Percentiles rank a stretch among this genome's conserved stretches.
Evolutionary conservation across 2,797 vertebrate genomes (phyloP).

Genomic region (Erpetoichthys calabaricus): DNA sequence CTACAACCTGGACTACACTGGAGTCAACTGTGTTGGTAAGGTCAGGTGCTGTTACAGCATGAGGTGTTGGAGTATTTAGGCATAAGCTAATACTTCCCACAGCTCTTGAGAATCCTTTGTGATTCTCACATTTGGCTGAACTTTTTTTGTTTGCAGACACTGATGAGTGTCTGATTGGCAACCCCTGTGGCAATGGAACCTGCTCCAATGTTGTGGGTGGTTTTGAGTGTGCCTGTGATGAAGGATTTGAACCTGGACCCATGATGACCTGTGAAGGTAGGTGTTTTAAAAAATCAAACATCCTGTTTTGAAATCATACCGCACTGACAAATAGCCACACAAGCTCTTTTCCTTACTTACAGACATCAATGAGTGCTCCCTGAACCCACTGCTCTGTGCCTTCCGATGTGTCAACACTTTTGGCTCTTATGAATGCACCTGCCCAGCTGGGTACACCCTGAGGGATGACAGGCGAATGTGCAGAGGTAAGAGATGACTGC

Average conservation of each 20-base stretch:
- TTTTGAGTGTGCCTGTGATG: constrained; percentile 76
- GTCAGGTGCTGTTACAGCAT: background rate
- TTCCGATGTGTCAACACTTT: constrained; percentile 90
- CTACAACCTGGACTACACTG: constrained; percentile 79
- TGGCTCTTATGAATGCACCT: constrained; percentile 83
- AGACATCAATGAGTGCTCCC: constrained; percentile 84
- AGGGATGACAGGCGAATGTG: constrained; percentile 82
- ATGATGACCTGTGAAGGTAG: constrained; percentile 88
- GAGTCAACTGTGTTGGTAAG: constrained; percentile 82
- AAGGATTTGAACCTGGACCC: constrained; percentile 81
- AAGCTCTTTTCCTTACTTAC: constrained; percentile 7
- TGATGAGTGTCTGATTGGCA: constrained; percentile 80
- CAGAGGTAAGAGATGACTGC: constrained; percentile 52
- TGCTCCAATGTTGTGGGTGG: constrained; percentile 82
- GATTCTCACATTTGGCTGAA: background rate
- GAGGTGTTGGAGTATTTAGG: background rate
- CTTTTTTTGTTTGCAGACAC: constrained; percentile 46
- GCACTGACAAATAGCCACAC: background rate
- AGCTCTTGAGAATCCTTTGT: background rate
- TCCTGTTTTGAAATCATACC: too few species aligned
- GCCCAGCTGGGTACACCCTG: constrained; percentile 74
- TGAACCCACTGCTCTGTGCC: constrained; percentile 83
- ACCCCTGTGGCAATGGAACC: constrained; percentile 79
- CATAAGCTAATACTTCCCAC: background rate
- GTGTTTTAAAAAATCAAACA: background rate